phyloP scores from a whole-genome alignment of 2,888 invertebrate species.

The Pimpla rufipes region DNA sequence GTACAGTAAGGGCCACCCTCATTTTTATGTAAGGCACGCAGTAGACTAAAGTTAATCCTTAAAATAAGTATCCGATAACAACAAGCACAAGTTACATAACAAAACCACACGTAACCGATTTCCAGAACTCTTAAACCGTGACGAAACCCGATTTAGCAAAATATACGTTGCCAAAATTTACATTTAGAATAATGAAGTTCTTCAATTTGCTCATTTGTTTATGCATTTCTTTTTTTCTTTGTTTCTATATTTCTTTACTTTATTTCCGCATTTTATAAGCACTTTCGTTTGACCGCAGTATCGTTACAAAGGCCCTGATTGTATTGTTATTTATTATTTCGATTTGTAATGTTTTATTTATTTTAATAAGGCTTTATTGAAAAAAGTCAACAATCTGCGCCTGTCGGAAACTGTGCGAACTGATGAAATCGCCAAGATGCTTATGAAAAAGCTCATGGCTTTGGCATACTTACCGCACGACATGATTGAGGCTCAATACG shows the following conservation, averaged over 20 bases:
- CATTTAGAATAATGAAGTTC: background rate
- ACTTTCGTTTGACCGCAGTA: background rate
- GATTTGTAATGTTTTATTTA: background rate
- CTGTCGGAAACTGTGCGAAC: background rate
- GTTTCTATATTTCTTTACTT: too few relatives aligned
- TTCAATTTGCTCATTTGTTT: background rate
- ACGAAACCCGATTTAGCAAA: background rate
- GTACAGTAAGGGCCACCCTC: too few relatives aligned
- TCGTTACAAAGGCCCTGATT: slow-evolving; percentile 1
- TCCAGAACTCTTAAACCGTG: background rate
- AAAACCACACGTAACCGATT: background rate
- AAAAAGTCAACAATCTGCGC: slow-evolving; percentile 8
- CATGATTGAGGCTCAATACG: background rate
- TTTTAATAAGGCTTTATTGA: slow-evolving; percentile 32
- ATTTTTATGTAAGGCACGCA: background rate
- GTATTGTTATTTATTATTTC: slow-evolving; percentile 8
- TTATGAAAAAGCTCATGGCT: slow-evolving; percentile 53
- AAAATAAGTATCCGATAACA: background rate
- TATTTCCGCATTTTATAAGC: background rate
- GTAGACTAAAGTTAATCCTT: background rate
- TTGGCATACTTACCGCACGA: slow-evolving; percentile 55
- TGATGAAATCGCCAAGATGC: slow-evolving; percentile 32
- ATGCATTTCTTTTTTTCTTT: too few relatives aligned
- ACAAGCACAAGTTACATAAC: background rate
- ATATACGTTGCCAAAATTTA: background rate